Base-by-base conservation (phyloP, 2,888 invertebrate species). In the Apamea epomidion region DNA sequence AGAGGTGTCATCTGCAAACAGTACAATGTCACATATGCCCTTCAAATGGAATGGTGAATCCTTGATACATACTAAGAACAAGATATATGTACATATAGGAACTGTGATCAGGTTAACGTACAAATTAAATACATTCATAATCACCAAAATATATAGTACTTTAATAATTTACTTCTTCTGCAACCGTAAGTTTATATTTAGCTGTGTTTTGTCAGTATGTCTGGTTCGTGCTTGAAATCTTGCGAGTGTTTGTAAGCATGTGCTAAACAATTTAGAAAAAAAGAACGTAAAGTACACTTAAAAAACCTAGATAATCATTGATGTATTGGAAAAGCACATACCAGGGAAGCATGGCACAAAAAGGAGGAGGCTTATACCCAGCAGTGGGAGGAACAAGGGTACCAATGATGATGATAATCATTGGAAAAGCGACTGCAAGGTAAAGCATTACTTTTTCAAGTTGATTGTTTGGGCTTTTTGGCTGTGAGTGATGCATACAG, bases 111-210 rank as follows among this genome's bases (percentile, higher is more conserved):
- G n/a, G n/a, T n/a, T n/a, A n/a, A n/a, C n/a, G n/a, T n/a, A n/a
- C n/a, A n/a, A n/a, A n/a, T n/a, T n/a, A n/a, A n/a, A n/a, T n/a
- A n/a, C n/a, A n/a, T n/a, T n/a, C n/a, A n/a, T n/a, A n/a, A n/a
- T n/a, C n/a, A n/a, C n/a, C n/a, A n/a, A n/a, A n/a, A n/a, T n/a
- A n/a, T n/a, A n/a, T n/a, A n/a, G n/a, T n/a, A n/a, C n/a, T n/a
- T n/a, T n/a, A n/a, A n/a, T n/a, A n/a, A n/a, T n/a, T n/a, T 97
- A 94, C 92, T 97, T 96, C 95, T 97, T 96, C 85, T 97, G 97
- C 74, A 96, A 97, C 74, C 92, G 97, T 97, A 69, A 95, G 96
- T 94, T 76, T 78, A 1, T 54, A 25, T 45, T 37, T 25, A 45
- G 8, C 25, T 29, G 12, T n/a, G 0, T 74, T 7, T 51, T 16